phyloP scores from a whole-genome alignment of 2,888 invertebrate genomes.

The Pantelozetes paolii region DNA sequence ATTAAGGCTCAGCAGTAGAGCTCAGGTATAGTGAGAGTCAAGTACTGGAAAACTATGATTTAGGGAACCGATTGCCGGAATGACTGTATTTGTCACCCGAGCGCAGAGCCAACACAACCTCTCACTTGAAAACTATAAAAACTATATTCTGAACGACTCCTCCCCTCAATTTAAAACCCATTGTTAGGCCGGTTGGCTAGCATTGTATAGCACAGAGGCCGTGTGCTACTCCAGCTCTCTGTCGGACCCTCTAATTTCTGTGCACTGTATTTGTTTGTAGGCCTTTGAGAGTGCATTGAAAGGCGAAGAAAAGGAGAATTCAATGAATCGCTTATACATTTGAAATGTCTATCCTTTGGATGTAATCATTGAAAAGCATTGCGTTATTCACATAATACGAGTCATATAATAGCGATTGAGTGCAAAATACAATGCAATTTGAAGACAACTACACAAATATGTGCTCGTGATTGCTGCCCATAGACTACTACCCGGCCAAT shows the following conservation, averaged over 20 bases:
- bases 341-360: conserved; percentile 14
- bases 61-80: background rate
- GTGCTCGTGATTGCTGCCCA: background rate
- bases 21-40: background rate
- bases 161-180: conserved; percentile 30
- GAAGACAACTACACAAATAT: conserved; percentile 5
- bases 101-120: background rate
- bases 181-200: background rate
- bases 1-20: too few species aligned
- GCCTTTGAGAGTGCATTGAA: background rate
- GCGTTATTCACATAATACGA: background rate
- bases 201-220: conserved; percentile 26
- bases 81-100: background rate
- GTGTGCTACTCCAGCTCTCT: background rate
- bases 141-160: conserved; percentile 6
- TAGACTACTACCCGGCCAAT: background rate
- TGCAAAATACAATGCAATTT: background rate
- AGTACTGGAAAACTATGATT: background rate
- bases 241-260: conserved; percentile 11
- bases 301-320: background rate
- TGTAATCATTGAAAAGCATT: conserved; percentile 1
- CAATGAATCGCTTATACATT: conserved; percentile 12
- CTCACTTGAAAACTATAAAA: conserved; percentile 11
- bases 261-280: background rate
- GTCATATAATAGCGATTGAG: conserved; percentile 25